These are phyloP conservation scores for Lordiphosa fenestrarum DNA, from an alignment of 2,888 invertebrate genomes.

Conservation along the genomic window DNA sequence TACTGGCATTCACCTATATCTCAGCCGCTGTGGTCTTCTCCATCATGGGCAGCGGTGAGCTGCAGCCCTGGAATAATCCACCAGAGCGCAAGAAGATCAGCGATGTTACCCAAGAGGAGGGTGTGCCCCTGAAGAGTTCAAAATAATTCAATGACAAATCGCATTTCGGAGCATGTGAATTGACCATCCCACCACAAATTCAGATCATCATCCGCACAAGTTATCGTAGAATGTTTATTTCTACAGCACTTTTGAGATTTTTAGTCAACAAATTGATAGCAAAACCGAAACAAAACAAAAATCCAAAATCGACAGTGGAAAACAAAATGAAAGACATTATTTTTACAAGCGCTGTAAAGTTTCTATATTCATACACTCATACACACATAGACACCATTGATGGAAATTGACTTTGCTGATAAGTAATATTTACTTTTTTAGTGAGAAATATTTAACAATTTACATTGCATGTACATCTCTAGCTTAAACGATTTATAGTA, in stretches of 20 bases:
- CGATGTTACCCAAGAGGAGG: slow-evolving; percentile 77
- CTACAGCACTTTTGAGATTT: slow-evolving; percentile 61
- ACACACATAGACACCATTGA: slow-evolving; percentile 24
- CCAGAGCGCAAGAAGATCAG: slow-evolving; percentile 72
- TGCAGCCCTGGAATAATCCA: slow-evolving; percentile 83
- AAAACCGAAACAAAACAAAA: slow-evolving; percentile 9
- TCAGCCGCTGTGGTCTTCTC: slow-evolving; percentile 84
- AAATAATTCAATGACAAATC: slow-evolving; percentile 43
- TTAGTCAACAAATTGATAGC: slow-evolving; percentile 6
- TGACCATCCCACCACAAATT: slow-evolving; percentile 9
- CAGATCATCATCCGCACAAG: slow-evolving; percentile 52
- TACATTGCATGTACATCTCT: slow-evolving; percentile 31
- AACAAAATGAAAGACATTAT: slow-evolving; percentile 60
- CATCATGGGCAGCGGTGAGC: slow-evolving; percentile 84
- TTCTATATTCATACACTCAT: slow-evolving; percentile 38
- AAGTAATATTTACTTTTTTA: slow-evolving; percentile 70
- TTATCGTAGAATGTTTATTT: slow-evolving; percentile 53
- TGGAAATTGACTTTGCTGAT: slow-evolving; percentile 52
- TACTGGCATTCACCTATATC: slow-evolving; percentile 87
- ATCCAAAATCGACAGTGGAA: slow-evolving; percentile 6
- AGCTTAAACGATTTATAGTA: slow-evolving; percentile 52
- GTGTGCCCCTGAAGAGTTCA: slow-evolving; percentile 79
- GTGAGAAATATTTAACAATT: too few species aligned
- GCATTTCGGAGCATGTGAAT: slow-evolving; percentile 6
- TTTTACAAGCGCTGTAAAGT: slow-evolving; percentile 51